Evolutionary conservation across 2,113 vertebrate genomes (phyloP), one percentile per base, ranked within the genome.

Genomic region (Chionis minor): DNA sequence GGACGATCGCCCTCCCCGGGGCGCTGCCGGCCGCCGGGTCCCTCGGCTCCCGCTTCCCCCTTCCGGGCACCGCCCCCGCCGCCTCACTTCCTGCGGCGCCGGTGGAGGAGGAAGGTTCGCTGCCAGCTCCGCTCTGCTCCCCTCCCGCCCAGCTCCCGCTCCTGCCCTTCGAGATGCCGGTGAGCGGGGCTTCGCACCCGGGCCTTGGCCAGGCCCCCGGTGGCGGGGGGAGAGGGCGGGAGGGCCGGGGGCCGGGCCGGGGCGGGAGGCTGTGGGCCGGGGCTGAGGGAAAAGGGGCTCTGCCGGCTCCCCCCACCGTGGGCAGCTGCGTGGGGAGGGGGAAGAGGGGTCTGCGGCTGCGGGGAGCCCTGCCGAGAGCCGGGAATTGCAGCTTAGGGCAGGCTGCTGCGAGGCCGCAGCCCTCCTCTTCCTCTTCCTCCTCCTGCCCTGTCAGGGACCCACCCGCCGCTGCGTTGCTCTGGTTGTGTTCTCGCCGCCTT

Each of bases 111-210:
- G 91, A 91, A 88, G 73, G 11, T 4, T 33, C 5, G 35, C 19
- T 14, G 47, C 66, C 2, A 12, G n/a, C 27, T 30, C 1, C 32
- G 21, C 49, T 13, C 10, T 1, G 86, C 13, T 88, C 20, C 72
- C 42, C 33, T 32, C 72, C 49, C 49, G 11, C 49, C 21, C 66
- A 47, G 8, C 19, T 12, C 21, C 11, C 23, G 44, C 7, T 24
- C 28, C 65, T 35, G 75, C 92, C 89, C 85, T 94, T 93, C 98
- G 96, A 87, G 85, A 99, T 99, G 99, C 99, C 99, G 98, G 99
- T 99, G 97, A 95, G 62, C 96, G 56, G 47, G 54, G 13, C n/a
- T 47, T 4, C 21, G 63, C 38, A 3, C 5, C 78, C 32, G 69
- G 51, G 16, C n/a, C 72, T 17, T 9, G 35, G 35, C 23, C 44